Conservation (phyloP, 2,888 invertebrate species). For the Pristionchus japonicus region DNA sequence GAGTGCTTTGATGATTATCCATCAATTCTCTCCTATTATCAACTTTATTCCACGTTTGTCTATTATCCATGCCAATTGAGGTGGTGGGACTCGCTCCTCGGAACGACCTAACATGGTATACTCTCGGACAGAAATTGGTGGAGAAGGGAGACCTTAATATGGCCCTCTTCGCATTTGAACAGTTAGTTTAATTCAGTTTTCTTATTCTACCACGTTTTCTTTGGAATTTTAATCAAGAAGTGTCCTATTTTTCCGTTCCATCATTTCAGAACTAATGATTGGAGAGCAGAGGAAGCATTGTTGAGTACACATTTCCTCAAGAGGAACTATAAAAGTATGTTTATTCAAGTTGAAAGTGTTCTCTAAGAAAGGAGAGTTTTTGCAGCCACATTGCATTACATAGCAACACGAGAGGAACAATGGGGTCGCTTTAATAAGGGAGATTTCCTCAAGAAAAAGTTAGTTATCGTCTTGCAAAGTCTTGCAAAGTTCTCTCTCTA, state of each 20-base stretch:
- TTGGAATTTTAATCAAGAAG: no score
- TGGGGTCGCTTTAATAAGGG: conserved; percentile 1
- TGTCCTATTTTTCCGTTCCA: no score
- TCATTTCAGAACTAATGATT: neutral
- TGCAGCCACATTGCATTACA: neutral
- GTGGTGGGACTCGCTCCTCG: conserved; percentile 55
- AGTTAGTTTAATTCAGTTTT: neutral
- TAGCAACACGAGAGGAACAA: neutral
- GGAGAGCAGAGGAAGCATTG: conserved; percentile 15
- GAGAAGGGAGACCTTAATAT: conserved; percentile 51
- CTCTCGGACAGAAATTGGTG: conserved; percentile 52
- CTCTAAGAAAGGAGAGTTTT: no score
- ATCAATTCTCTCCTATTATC: no score
- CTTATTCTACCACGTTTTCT: no score
- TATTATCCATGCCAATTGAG: neutral
- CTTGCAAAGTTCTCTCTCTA: neutral
- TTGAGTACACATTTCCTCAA: conserved; percentile 4
- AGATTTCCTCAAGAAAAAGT: conserved; percentile 35
- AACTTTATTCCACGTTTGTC: neutral
- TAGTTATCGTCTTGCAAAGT: no score
- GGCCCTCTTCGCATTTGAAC: conserved; percentile 35
- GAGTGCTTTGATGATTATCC: no score
- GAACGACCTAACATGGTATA: conserved; percentile 54
- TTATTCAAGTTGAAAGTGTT: no score
- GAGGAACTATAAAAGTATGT: conserved; percentile 12